Conservation (phyloP, 2,113 vertebrate genomes). For the Tretioscincus oriximinensis region DNA sequence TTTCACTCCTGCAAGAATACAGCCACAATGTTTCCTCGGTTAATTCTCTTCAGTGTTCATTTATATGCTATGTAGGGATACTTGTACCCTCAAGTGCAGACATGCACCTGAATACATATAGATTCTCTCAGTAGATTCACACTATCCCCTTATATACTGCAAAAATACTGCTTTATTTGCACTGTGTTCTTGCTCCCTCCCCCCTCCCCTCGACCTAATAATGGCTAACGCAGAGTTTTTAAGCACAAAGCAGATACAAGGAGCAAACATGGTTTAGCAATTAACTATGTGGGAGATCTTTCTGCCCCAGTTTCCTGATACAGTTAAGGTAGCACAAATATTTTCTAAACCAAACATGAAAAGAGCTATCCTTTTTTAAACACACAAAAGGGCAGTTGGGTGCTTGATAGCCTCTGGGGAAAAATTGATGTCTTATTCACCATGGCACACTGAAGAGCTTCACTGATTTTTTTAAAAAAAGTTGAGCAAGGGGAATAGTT, state of each 20-base stretch:
- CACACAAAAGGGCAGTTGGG: neutral
- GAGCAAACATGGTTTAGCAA: constrained; percentile 5
- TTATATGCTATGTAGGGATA: neutral
- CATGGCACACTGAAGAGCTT: neutral
- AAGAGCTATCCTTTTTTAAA: neutral
- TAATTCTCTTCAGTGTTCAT: too few species aligned
- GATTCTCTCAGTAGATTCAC: neutral
- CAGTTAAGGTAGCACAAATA: constrained; percentile 6
- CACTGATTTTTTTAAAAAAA: constrained; percentile 16
- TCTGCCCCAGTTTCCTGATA: neutral
- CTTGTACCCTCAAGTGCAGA: neutral
- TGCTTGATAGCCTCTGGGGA: constrained; percentile 1
- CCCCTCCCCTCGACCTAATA: neutral
- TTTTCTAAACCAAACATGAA: constrained; percentile 18
- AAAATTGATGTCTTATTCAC: neutral
- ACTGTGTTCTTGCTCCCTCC: neutral
- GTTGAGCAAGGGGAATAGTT: neutral
- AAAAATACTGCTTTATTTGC: neutral
- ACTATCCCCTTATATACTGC: neutral
- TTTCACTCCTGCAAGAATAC: too few species aligned
- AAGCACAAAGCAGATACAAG: neutral
- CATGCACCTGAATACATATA: neutral
- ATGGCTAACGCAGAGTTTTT: neutral
- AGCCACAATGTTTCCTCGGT: too few species aligned
- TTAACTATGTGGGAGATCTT: constrained; percentile 1